phyloP scores from a whole-genome alignment of 1,140 invertebrate genomes.

The Bactericera cockerelli region DNA sequence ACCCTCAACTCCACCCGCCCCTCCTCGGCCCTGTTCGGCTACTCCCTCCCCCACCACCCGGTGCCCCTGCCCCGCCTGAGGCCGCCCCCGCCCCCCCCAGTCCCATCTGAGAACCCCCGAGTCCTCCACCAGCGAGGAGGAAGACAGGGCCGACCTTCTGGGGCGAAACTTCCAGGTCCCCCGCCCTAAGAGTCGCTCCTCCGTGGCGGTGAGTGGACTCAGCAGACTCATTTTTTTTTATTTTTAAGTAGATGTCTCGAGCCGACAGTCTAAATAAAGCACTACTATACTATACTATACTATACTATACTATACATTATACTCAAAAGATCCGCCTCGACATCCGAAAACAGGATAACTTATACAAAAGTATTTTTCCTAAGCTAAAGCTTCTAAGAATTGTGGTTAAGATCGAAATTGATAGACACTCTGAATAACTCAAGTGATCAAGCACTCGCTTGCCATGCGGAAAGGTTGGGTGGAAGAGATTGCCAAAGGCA shows the following conservation, averaged over 20 bases:
- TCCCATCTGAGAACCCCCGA: constrained; percentile 30
- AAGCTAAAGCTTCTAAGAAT: no score
- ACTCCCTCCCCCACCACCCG: constrained; percentile 32
- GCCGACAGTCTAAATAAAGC: no score
- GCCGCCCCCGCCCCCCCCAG: constrained; percentile 28
- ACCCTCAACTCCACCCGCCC: constrained; percentile 40
- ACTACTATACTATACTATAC: no score
- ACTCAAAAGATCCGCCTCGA: no score
- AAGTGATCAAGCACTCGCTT: no score
- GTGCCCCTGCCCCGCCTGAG: constrained; percentile 45
- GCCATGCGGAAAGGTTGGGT: no score
- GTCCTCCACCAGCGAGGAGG: constrained; percentile 46
- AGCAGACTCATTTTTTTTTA: neutral
- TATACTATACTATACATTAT: no score
- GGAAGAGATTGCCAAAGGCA: no score
- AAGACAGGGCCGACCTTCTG: constrained; percentile 55
- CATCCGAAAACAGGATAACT: no score
- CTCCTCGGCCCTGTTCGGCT: constrained; percentile 65
- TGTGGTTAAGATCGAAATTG: no score
- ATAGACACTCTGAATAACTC: no score
- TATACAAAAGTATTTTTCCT: no score
- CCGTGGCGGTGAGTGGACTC: constrained; percentile 48
- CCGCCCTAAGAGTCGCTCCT: constrained; percentile 58
- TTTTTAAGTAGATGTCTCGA: neutral
- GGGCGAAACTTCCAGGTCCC: constrained; percentile 50